Evolutionary conservation across 2,888 invertebrate species (phyloP), one percentile per base, ranked within the genome.

Genomic region (Halictus quadricinctus): DNA sequence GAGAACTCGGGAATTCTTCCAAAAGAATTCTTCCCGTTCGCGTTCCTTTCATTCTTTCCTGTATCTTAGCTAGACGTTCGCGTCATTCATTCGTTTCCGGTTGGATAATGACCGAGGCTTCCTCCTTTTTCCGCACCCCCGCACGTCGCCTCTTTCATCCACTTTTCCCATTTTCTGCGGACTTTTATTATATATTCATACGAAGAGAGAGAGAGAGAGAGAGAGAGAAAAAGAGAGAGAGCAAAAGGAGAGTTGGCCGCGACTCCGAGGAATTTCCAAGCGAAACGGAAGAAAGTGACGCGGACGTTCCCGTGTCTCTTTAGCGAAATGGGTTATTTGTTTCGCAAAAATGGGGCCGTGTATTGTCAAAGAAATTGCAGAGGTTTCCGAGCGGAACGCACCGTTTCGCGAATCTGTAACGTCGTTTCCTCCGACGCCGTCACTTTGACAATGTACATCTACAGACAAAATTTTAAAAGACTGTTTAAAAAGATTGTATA

Each of bases 21-120:
- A 72, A 54, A 50, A 70, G 58, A 36, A 79, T 48, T 54, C 58
- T 78, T 36, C 70, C 64, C 72, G 64, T 48, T 72, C 79, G 41
- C 64, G 72, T 83, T 83, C 64, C 83, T 76, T 79, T 80, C 83
- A 72, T 76, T 76, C 66, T 58, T 74, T 41, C 73, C 29, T 41
- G 41, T n/a, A 58, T 46, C 80, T 75, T 70, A 66, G 29, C 72
- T 70, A 64, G 80, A 80, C 75, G 58, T 84, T 66, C 81, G 54
- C 81, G 84, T 76, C 76, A 54, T 76, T 78, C 76, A 76, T 83
- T 82, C 73, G 58, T 50, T 73, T 74, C 60, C 78, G 46, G 46
- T 72, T 15, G 75, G 75, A 46, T 84, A 84, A 84, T 79, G 83
- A 83, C 79, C 76, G 70, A 36, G 64, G 41, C 74, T n/a, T 72